A percentile compares a stretch with the other conserved stretches of the same genome.
Conservation (phyloP, 1,140 invertebrate genomes). For the Lordiphosa mommai region DNA sequence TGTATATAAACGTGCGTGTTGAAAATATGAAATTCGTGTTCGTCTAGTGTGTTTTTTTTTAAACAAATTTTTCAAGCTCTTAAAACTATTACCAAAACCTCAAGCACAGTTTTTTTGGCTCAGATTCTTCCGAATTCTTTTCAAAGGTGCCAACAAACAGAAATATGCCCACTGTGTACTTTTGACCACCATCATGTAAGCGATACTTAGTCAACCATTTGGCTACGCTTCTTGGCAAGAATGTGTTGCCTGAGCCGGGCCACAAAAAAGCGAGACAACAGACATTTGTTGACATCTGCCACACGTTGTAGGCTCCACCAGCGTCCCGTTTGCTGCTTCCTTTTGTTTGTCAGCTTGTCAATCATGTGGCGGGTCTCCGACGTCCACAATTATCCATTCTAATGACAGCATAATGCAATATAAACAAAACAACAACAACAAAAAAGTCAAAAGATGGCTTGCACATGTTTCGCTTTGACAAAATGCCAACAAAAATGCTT, state of each 20-base stretch:
- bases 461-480: constrained; percentile 69
- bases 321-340: constrained; percentile 8
- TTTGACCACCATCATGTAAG: constrained; percentile 19
- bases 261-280: constrained; percentile 36
- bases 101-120: too few species aligned
- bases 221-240: constrained; percentile 40
- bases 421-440: constrained; percentile 6
- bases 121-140: too few species aligned
- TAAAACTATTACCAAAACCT: too few species aligned
- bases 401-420: constrained; percentile 61
- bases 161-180: too few species aligned
- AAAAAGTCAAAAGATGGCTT: constrained; percentile 52
- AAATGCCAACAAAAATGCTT: constrained; percentile 60
- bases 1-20: too few species aligned
- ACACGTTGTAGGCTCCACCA: constrained; percentile 33
- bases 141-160: too few species aligned
- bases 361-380: constrained; percentile 43
- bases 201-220: constrained; percentile 65
- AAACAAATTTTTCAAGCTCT: too few species aligned
- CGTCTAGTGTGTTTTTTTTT: too few species aligned
- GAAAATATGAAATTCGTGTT: too few species aligned
- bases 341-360: constrained; percentile 53
- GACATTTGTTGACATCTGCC: constrained; percentile 73
- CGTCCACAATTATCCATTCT: constrained; percentile 72
- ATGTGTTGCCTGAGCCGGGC: constrained; percentile 41